phyloP scores from a whole-genome alignment of 2,797 vertebrate genomes.

The Petrocephalus sullivani region DNA sequence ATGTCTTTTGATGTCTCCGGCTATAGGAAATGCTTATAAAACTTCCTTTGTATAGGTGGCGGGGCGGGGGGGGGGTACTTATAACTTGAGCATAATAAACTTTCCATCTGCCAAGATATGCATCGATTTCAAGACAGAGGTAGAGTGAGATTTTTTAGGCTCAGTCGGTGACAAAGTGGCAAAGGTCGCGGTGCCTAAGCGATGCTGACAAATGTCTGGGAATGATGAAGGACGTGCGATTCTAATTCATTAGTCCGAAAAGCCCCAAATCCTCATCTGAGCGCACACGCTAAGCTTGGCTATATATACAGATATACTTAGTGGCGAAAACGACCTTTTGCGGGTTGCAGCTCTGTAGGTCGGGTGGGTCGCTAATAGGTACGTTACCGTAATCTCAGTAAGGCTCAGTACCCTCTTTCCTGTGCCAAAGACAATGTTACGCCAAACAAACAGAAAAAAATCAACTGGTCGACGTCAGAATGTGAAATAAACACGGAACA shows the following conservation, averaged over 20 bases:
- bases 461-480: background rate
- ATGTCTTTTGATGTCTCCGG: background rate
- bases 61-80: background rate
- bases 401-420: background rate
- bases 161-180: constrained; percentile 46
- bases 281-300: background rate
- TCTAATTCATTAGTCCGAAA: background rate
- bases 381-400: background rate
- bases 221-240: background rate
- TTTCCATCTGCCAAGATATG: constrained; percentile 24
- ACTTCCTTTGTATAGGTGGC: background rate
- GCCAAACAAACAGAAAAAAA: background rate
- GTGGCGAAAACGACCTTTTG: background rate
- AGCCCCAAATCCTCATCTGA: background rate
- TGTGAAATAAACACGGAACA: constrained; percentile 5
- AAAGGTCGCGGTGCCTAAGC: constrained; percentile 52
- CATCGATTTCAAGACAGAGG: constrained; percentile 15
- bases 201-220: constrained; percentile 24
- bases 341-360: background rate
- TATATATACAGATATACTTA: background rate
- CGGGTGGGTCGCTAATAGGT: background rate
- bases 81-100: constrained; percentile 23
- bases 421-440: background rate
- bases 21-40: background rate
- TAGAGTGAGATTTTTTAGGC: background rate